A percentile compares a stretch with the other conserved stretches of the same genome.
Conservation (phyloP, 2,797 vertebrate species). For the Distichodus sexfasciatus region DNA sequence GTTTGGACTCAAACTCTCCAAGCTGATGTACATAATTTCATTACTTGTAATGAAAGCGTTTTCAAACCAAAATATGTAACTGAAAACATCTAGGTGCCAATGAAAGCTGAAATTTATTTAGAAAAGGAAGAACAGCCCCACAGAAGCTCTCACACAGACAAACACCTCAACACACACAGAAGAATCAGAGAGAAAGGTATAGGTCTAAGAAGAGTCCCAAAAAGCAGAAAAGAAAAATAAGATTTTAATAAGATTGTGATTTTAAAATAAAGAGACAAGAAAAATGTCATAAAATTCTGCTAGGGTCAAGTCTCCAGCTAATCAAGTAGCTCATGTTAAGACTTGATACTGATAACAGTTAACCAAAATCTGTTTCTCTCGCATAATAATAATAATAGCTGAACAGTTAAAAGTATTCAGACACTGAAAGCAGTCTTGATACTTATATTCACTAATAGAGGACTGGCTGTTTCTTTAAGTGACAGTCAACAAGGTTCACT, state of each 20-base stretch:
- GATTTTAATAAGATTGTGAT: not conserved
- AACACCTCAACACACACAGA: not conserved
- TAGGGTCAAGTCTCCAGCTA: not conserved
- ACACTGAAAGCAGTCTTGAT: slow-evolving; percentile 13
- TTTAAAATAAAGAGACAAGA: not conserved
- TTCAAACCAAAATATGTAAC: slow-evolving; percentile 38
- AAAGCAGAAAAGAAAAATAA: not conserved
- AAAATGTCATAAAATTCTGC: not conserved
- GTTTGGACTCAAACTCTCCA: slow-evolving; percentile 21
- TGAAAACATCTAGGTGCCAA: slow-evolving; percentile 50
- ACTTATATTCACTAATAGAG: slow-evolving; percentile 4
- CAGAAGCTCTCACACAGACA: slow-evolving; percentile 23
- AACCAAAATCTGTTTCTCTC: slow-evolving; percentile 9
- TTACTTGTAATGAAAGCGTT: slow-evolving; percentile 20
- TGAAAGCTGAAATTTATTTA: slow-evolving; percentile 44
- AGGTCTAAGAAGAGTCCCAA: not conserved
- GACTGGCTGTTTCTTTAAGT: slow-evolving; percentile 28
- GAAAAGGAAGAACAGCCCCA: slow-evolving; percentile 50
- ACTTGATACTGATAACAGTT: slow-evolving; percentile 31
- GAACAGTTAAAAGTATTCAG: not conserved
- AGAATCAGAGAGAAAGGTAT: not conserved
- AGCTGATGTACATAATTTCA: not conserved
- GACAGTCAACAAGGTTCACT: slow-evolving; percentile 34
- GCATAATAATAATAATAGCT: not conserved
- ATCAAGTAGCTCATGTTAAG: not conserved